Evolutionary conservation across 2,113 vertebrate species (phyloP).

Genomic region (Chroicocephalus ridibundus): DNA sequence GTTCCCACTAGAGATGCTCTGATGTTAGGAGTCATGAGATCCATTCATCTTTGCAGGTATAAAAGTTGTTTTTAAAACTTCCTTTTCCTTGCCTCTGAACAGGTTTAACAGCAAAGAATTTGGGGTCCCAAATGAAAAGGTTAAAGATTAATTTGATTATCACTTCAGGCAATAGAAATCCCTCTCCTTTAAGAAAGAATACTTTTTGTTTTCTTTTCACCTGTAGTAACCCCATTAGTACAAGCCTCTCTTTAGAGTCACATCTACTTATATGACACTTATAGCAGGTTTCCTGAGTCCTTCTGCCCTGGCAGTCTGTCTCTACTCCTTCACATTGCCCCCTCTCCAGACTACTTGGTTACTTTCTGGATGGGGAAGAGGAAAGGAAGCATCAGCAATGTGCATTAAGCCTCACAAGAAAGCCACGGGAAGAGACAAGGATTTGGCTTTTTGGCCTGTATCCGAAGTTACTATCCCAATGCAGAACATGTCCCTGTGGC

Average conservation of each 20-base stretch:
- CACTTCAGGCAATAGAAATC: not conserved
- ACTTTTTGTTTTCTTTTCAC: not conserved
- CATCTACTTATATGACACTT: not conserved
- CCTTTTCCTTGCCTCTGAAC: not conserved
- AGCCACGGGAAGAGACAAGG: not conserved
- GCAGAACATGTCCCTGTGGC: not conserved
- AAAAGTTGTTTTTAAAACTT: not conserved
- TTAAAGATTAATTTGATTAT: not conserved
- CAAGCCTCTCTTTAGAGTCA: not conserved
- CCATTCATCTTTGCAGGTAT: not conserved
- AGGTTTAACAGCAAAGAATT: not conserved
- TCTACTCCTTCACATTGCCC: fast-evolving
- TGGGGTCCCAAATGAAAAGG: not conserved
- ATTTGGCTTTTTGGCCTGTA: not conserved
- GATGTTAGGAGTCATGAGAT: not conserved
- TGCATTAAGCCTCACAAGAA: not conserved
- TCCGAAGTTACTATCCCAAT: not conserved
- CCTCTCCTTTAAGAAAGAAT: not conserved
- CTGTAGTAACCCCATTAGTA: not conserved
- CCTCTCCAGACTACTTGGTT: not conserved
- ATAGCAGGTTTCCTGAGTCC: not conserved
- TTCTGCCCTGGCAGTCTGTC: not conserved
- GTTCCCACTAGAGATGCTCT: not conserved
- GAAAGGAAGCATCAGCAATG: not conserved
- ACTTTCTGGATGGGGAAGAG: not conserved